phyloP scores from a whole-genome alignment of 37 sponge, comb jelly and placozoan species.

The Hexactinellida sp. region DNA sequence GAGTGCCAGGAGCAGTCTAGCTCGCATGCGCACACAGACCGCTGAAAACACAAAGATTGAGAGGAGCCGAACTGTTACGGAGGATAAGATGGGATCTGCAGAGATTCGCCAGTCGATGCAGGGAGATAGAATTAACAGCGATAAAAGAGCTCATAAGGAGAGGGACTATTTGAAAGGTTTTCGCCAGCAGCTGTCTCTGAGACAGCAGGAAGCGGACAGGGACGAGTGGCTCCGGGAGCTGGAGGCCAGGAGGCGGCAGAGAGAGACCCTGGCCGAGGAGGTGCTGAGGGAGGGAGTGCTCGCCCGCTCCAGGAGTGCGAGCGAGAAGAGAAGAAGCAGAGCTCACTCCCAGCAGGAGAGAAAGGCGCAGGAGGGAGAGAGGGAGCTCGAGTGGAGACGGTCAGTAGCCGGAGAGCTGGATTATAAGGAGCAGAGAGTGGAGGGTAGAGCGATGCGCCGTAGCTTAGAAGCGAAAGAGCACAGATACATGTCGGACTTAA shows the following conservation, averaged over 20 bases:
- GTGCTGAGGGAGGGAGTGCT: background rate
- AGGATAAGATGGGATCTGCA: background rate
- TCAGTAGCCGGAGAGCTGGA: background rate
- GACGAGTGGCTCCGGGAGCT: background rate
- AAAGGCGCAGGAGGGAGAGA: background rate
- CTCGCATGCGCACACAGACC: background rate
- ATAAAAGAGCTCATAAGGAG: background rate
- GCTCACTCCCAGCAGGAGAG: background rate
- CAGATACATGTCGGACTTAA: background rate
- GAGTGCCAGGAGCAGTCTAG: background rate
- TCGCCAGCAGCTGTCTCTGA: background rate
- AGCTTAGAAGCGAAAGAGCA: background rate
- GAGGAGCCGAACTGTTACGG: background rate
- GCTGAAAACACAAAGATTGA: background rate
- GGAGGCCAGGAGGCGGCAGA: background rate
- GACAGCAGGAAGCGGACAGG: background rate
- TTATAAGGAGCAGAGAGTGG: background rate
- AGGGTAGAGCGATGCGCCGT: background rate
- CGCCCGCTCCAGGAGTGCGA: background rate
- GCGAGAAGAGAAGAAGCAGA: background rate
- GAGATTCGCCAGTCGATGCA: background rate
- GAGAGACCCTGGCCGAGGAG: background rate
- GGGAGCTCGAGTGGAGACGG: background rate
- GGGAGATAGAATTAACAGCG: background rate
- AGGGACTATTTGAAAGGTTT: background rate